These are phyloP conservation scores for Miniopterus natalensis DNA, from an alignment of 2,113 vertebrate species.

Conservation along the genomic window DNA sequence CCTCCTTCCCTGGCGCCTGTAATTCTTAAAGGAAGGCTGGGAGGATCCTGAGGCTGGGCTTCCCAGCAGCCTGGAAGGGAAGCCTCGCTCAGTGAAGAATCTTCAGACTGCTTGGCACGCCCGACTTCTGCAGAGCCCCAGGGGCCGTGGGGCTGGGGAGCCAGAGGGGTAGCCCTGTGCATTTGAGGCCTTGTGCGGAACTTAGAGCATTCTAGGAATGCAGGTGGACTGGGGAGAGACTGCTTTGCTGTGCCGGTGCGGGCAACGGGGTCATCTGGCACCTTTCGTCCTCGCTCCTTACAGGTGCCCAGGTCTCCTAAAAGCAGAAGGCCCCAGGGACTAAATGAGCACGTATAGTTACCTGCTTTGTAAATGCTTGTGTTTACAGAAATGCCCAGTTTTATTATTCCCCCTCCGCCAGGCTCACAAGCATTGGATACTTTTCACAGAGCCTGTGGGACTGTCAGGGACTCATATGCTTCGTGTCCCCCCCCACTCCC, in stretches of 20 bases:
- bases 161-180: neutral
- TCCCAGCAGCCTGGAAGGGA: neutral
- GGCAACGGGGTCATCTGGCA: neutral
- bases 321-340: neutral
- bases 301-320: neutral
- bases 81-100: neutral
- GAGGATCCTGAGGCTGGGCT: neutral
- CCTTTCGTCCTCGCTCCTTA: neutral
- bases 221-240: constrained; percentile 29
- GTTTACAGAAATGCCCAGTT: neutral
- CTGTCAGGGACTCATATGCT: neutral
- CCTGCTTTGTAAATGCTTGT: neutral
- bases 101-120: neutral
- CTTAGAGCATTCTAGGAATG: constrained; percentile 68
- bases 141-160: neutral
- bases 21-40: constrained; percentile 26
- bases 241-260: neutral
- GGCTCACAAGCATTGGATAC: neutral
- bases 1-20: neutral
- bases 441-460: neutral
- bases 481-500: fast-evolving
- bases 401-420: neutral
- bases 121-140: neutral
- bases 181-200: neutral
- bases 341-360: neutral